Evolutionary conservation across 2,113 vertebrate species (phyloP), one percentile per base, ranked within the genome.

Genomic region (Dasyprocta punctata): DNA sequence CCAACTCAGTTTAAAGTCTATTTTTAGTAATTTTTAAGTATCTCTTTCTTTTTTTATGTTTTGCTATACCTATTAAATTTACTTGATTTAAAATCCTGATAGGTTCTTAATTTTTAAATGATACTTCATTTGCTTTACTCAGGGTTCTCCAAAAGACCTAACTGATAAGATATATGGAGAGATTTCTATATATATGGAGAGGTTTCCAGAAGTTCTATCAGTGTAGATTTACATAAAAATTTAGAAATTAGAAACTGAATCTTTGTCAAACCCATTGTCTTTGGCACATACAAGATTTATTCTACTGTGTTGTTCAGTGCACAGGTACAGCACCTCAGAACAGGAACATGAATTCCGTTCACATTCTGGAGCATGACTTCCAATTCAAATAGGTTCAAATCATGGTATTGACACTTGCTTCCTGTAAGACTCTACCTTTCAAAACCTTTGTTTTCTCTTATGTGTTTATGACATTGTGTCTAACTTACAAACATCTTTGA

Each of bases 241-340:
- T 96, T 96, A 49, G 61, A 82, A 96, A 86, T 78, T 86, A 93
- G 22, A 9, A 44, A 86, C 41, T 73, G 24, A 87, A 77, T 95
- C 26, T 92, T 93, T 80, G 16, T 92, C 60, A 90, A 56, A 69
- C 0, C 1, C 38, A 26, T 65, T 44, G n/a, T 85, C 60, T 89
- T 54, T 94, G 60, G 38, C 33, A 73, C 58, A 63, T 28, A 12
- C 33, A 61, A n/a, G 65, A 61, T 60, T 92, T 13, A 38, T 67
- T 87, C 17, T 86, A 8, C 26, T 78, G 0, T 28, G 41, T 78
- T 56, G 6, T 81, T 92, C 86, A 93, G 65, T 83, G 17, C 58
- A 69, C 60, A 92, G n/a, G 63, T 92, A 10, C 49, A 16, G 16
- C 78, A 10, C 36, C 44, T 83, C 44, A 73, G 44, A 92, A 86